phyloP scores from a whole-genome alignment of 92 coral and sea anemone species.

The Phenganax marumi region DNA sequence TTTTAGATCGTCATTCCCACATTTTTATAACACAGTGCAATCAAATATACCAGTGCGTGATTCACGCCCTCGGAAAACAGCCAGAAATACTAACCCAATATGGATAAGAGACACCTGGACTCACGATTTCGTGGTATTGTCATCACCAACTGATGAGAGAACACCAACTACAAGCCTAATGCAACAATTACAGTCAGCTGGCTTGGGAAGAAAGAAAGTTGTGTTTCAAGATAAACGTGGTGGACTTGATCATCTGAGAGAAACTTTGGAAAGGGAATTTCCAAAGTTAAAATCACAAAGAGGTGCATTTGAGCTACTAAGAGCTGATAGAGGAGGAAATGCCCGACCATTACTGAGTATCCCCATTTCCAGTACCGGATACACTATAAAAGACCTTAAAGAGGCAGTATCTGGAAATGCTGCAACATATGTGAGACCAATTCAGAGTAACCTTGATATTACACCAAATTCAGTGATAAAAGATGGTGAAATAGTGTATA shows the following conservation, averaged over 20 bases:
- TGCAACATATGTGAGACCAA: constrained; percentile 19
- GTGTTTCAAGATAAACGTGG: constrained; percentile 48
- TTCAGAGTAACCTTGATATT: constrained; percentile 24
- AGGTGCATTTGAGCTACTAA: constrained; percentile 59
- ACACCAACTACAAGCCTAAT: constrained; percentile 36
- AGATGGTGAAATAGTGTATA: constrained; percentile 22
- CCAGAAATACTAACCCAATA: constrained; percentile 33
- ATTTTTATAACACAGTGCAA: neutral
- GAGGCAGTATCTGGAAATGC: constrained; percentile 27
- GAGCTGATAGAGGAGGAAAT: constrained; percentile 57
- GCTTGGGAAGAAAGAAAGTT: constrained; percentile 46
- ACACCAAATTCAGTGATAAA: neutral
- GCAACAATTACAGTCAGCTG: constrained; percentile 46
- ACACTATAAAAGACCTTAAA: constrained; percentile 7
- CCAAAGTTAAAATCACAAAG: constrained; percentile 58
- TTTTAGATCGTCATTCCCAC: neutral
- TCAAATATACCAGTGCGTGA: constrained; percentile 6
- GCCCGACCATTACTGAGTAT: constrained; percentile 22
- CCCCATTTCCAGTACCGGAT: neutral
- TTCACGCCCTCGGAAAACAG: constrained; percentile 48
- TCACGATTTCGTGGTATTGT: constrained; percentile 47
- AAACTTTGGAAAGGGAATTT: constrained; percentile 23
- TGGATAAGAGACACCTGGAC: constrained; percentile 57
- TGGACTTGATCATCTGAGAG: constrained; percentile 39
- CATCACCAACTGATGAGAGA: constrained; percentile 45